phyloP scores from a whole-genome alignment of 2,113 vertebrate genomes.

The Psophia crepitans region DNA sequence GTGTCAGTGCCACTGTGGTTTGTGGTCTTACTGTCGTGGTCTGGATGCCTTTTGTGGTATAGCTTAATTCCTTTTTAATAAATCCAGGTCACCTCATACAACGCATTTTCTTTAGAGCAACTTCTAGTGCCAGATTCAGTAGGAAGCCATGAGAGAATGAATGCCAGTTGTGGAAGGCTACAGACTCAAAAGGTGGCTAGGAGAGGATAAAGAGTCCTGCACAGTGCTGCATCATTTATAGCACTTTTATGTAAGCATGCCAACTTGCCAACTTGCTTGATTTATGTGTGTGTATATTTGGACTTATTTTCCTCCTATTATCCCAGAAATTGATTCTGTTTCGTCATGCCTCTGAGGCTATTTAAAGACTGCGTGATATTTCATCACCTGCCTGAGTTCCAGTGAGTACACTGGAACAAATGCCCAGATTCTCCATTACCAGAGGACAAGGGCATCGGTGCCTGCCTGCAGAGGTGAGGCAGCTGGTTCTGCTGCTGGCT shows the following conservation, averaged over 20 bases:
- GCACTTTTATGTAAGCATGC: background rate
- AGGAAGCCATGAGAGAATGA: background rate
- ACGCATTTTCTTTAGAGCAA: background rate
- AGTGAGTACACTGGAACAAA: background rate
- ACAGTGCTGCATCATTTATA: background rate
- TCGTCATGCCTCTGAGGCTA: background rate
- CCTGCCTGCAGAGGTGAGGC: background rate
- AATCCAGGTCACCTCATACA: background rate
- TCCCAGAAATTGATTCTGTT: background rate
- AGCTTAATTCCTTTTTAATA: background rate
- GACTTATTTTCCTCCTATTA: slow-evolving; percentile 4
- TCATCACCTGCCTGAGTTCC: background rate
- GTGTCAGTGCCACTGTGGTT: background rate
- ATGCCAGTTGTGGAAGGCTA: background rate
- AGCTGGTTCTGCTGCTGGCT: background rate
- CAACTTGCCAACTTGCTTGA: background rate
- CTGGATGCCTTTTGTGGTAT: background rate
- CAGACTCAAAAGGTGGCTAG: background rate
- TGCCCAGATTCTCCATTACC: background rate
- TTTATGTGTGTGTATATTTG: slow-evolving; percentile 27
- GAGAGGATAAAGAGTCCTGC: background rate
- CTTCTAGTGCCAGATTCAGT: background rate
- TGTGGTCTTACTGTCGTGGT: background rate
- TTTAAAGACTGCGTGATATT: background rate
- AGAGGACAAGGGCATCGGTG: background rate